phyloP scores from a whole-genome alignment of 2,888 invertebrate species.

The Brachypalpus laphriformis region DNA sequence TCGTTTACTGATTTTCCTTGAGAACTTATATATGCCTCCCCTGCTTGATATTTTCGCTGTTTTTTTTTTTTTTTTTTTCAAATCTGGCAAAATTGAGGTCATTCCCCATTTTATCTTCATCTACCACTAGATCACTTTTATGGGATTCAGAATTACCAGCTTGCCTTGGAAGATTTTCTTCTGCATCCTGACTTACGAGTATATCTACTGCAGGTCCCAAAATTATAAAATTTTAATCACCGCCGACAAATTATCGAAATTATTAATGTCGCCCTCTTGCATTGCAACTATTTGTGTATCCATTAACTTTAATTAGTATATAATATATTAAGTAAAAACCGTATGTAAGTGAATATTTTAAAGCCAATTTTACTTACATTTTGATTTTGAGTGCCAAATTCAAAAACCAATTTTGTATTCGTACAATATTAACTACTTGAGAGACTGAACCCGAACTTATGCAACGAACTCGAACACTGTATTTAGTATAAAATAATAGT shows the following conservation, averaged over 20 bases:
- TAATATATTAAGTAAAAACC: neutral
- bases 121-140: neutral
- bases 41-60: neutral
- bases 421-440: too few species aligned
- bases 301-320: neutral
- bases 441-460: too few species aligned
- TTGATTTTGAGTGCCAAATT: neutral
- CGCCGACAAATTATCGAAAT: neutral
- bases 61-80: neutral
- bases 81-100: neutral
- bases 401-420: neutral
- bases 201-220: neutral
- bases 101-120: neutral
- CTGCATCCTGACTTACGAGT: neutral
- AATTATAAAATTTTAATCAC: too few species aligned
- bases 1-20: neutral
- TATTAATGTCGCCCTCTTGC: neutral
- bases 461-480: too few species aligned
- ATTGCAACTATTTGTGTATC: too few species aligned
- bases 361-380: neutral
- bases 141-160: neutral
- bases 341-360: neutral
- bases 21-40: neutral
- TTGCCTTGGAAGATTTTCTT: too few species aligned
- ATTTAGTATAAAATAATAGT: too few species aligned